A percentile compares a stretch with the other conserved stretches of the same genome.
phyloP scores from a whole-genome alignment of 2,888 invertebrate genomes.

The Cryptocephalus moraei region DNA sequence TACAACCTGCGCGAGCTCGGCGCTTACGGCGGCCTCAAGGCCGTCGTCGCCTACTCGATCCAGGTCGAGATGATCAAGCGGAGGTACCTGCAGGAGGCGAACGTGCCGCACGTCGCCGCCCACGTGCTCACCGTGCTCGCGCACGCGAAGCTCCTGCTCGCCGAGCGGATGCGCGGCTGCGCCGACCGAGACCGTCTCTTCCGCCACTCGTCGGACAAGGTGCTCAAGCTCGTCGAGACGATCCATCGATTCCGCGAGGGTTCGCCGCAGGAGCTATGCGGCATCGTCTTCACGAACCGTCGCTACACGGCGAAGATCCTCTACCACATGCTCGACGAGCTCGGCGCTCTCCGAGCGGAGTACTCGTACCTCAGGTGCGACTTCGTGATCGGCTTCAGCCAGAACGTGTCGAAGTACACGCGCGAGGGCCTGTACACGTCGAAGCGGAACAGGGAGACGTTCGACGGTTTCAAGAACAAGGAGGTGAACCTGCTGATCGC shows the following conservation, averaged over 20 bases:
- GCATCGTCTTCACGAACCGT: conserved; percentile 62
- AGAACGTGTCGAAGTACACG: conserved; percentile 46
- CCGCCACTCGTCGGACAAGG: conserved; percentile 54
- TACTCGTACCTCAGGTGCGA: conserved; percentile 54
- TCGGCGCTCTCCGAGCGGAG: conserved; percentile 38
- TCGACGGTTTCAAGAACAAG: conserved; percentile 48
- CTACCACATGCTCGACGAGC: conserved; percentile 53
- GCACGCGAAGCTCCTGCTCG: conserved; percentile 44
- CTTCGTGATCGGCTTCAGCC: conserved; percentile 60
- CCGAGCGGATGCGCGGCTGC: conserved; percentile 39
- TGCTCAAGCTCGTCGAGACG: conserved; percentile 45
- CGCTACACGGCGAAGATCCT: conserved; percentile 68
- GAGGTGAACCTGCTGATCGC: conserved; percentile 56
- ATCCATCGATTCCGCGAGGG: conserved; percentile 46
- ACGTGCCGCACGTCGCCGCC: conserved; percentile 22
- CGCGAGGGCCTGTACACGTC: conserved; percentile 43
- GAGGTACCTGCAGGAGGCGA: conserved; percentile 18
- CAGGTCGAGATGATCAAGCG: conserved; percentile 48
- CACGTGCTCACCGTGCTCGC: conserved; percentile 35
- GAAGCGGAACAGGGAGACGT: conserved; percentile 42
- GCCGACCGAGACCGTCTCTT: conserved; percentile 42
- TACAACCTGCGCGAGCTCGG: conserved; percentile 35
- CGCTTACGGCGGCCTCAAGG: conserved; percentile 49
- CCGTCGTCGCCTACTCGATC: conserved; percentile 49
- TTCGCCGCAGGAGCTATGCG: conserved; percentile 46